Conservation (phyloP, 2,797 vertebrate genomes). For the Sebastes vulpes region DNA sequence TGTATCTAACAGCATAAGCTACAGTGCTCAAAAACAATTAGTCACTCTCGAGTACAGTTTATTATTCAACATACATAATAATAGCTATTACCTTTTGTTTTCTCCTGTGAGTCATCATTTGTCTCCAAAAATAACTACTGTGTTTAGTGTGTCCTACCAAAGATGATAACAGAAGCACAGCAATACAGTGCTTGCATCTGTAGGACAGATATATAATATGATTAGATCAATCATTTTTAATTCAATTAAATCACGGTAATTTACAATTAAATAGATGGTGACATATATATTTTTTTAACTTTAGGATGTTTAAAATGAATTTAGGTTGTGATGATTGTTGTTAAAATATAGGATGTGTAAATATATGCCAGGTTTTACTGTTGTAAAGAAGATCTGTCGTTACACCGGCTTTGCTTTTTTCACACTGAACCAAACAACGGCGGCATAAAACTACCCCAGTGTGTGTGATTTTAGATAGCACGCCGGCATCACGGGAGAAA, state of each 20-base stretch:
- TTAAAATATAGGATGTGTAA: not conserved
- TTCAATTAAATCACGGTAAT: not conserved
- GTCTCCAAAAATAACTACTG: not conserved
- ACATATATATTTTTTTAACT: too few relatives aligned
- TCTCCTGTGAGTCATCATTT: not conserved
- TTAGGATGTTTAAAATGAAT: not conserved
- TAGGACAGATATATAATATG: not conserved
- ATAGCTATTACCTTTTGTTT: not conserved
- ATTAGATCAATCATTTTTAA: not conserved
- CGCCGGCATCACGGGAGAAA: too few relatives aligned
- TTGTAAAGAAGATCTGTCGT: too few relatives aligned
- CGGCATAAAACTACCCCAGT: too few relatives aligned
- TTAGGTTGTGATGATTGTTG: not conserved
- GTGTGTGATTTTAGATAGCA: too few relatives aligned
- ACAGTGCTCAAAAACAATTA: not conserved
- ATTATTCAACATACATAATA: not conserved
- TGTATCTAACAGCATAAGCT: not conserved
- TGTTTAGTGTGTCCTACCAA: not conserved
- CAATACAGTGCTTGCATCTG: not conserved
- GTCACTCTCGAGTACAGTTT: not conserved
- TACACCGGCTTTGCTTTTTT: too few relatives aligned
- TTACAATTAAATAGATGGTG: not conserved
- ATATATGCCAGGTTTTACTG: not conserved
- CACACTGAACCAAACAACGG: too few relatives aligned
- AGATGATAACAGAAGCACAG: not conserved